phyloP scores from a whole-genome alignment of 2,888 invertebrate genomes.

The Herminia tarsipennalis region DNA sequence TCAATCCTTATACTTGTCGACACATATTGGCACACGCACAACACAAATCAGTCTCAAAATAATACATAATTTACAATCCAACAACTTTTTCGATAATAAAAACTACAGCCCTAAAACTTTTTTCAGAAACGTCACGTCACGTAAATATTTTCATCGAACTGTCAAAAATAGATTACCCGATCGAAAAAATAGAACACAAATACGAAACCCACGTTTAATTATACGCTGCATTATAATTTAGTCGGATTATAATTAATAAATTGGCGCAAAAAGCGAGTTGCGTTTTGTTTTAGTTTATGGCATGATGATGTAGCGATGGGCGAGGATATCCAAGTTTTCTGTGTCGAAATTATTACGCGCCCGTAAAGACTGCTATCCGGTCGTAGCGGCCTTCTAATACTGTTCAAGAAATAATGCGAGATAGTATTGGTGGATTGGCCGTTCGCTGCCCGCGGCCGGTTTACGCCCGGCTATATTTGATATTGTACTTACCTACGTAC shows the following conservation, averaged over 20 bases:
- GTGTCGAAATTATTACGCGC: conserved; percentile 43
- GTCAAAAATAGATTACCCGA: conserved; percentile 71
- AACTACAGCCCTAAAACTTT: conserved; percentile 30
- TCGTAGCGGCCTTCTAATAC: conserved; percentile 77
- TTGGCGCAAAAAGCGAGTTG: conserved; percentile 27
- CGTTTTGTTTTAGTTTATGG: conserved; percentile 33
- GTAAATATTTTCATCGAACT: conserved; percentile 74
- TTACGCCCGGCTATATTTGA: conserved; percentile 57
- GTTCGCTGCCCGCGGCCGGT: conserved; percentile 69
- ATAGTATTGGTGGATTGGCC: conserved; percentile 62
- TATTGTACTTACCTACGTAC: conserved; percentile 55
- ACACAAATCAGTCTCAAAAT: conserved; percentile 13
- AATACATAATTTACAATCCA: conserved; percentile 15
- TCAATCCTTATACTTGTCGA: conserved; percentile 27
- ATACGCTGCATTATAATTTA: conserved; percentile 43
- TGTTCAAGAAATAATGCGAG: conserved; percentile 65
- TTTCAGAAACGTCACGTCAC: conserved; percentile 58
- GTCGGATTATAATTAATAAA: conserved; percentile 36
- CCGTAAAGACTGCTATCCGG: conserved; percentile 67
- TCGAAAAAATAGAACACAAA: conserved; percentile 40
- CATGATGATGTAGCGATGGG: neutral
- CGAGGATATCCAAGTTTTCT: conserved; percentile 33
- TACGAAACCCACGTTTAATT: conserved; percentile 16
- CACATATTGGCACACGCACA: conserved; percentile 37
- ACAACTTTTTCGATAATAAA: conserved; percentile 10